phyloP scores from a whole-genome alignment of 2,888 invertebrate species.

The Cabera pusaria region DNA sequence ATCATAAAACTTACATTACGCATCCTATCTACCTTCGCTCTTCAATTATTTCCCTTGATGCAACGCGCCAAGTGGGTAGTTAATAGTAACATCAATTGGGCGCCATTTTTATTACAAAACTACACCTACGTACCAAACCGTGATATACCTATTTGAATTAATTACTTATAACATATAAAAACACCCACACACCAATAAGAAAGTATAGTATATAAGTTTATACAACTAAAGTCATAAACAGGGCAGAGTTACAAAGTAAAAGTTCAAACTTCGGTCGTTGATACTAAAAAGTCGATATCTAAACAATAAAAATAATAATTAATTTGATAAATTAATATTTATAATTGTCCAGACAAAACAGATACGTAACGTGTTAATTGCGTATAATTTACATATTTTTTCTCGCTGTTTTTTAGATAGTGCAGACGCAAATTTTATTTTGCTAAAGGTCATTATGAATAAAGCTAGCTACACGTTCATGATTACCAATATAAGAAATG shows the following conservation, averaged over 20 bases:
- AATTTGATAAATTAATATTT: constrained; percentile 36
- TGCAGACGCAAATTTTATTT: constrained; percentile 1
- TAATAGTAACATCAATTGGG: constrained; percentile 59
- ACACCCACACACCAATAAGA: constrained; percentile 47
- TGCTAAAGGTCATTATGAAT: constrained; percentile 1
- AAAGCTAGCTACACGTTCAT: no score
- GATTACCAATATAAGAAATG: no score
- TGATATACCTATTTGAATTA: constrained; percentile 62
- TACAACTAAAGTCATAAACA: constrained; percentile 25
- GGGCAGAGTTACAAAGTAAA: constrained; percentile 35
- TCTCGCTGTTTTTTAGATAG: constrained; percentile 1
- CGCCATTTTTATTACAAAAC: constrained; percentile 72
- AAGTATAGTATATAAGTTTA: constrained; percentile 26
- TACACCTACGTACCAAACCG: constrained; percentile 53
- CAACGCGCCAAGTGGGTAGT: constrained; percentile 51
- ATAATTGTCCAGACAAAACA: constrained; percentile 43
- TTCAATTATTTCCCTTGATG: constrained; percentile 53
- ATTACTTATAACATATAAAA: constrained; percentile 55
- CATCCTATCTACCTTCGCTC: constrained; percentile 32
- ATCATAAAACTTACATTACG: no score
- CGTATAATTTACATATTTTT: constrained; percentile 5
- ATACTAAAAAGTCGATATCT: constrained; percentile 38
- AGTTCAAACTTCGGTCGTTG: constrained; percentile 37
- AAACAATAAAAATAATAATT: constrained; percentile 43
- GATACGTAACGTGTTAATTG: constrained; percentile 15